Percentiles rank a stretch among this genome's conserved stretches.
phyloP scores from a whole-genome alignment of 2,888 invertebrate genomes.

The Danaus chrysippus region DNA sequence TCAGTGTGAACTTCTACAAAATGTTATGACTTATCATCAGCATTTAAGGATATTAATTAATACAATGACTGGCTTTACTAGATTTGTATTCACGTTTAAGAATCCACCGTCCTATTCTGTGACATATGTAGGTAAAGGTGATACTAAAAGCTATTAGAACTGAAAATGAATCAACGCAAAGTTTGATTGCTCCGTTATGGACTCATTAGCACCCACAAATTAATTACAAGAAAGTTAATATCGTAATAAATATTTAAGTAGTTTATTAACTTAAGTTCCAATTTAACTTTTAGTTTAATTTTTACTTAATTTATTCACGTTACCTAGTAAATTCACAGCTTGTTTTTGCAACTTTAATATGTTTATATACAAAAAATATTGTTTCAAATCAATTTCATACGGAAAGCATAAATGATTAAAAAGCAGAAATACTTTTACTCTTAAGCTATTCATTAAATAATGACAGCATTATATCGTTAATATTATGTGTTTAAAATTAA shows the following conservation, averaged over 20 bases:
- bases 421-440: too few relatives aligned
- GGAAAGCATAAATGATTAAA: too few relatives aligned
- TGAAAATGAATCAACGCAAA: not conserved
- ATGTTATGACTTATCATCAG: not conserved
- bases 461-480: too few relatives aligned
- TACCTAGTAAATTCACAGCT: too few relatives aligned
- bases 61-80: not conserved
- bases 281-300: too few relatives aligned
- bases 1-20: not conserved
- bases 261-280: not conserved
- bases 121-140: conserved; percentile 3
- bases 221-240: conserved; percentile 1
- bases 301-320: too few relatives aligned
- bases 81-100: not conserved
- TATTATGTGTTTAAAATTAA: too few relatives aligned
- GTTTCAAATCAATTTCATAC: too few relatives aligned
- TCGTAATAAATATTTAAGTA: not conserved
- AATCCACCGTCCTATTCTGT: not conserved
- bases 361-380: too few relatives aligned
- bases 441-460: too few relatives aligned
- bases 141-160: conserved; percentile 1
- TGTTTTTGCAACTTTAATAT: too few relatives aligned
- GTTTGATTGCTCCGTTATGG: conserved; percentile 1
- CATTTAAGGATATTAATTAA: not conserved
- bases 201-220: not conserved